A percentile compares a stretch with the other conserved stretches of the same genome.
phyloP scores from a whole-genome alignment of 2,888 invertebrate species.

The Cantharis nigra region DNA sequence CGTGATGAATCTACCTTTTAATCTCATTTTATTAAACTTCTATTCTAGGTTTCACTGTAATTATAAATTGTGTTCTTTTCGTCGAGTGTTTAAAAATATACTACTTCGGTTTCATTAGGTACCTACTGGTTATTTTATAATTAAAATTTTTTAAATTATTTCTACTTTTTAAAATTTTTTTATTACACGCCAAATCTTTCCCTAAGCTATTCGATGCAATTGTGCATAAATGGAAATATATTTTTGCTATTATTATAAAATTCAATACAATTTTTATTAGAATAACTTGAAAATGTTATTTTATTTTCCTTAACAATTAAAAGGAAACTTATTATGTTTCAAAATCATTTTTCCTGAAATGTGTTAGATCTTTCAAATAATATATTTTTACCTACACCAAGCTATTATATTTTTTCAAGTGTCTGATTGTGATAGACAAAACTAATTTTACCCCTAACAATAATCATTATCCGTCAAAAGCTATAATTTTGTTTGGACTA shows the following conservation, averaged over 20 bases:
- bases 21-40: constrained; percentile 37
- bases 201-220: not conserved
- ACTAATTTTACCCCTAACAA: too few species aligned
- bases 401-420: too few species aligned
- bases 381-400: too few species aligned
- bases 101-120: not conserved
- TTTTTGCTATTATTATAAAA: not conserved
- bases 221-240: not conserved
- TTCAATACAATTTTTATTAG: not conserved
- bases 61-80: constrained; percentile 2
- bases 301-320: not conserved
- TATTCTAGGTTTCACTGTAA: constrained; percentile 10
- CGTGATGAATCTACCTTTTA: constrained; percentile 47
- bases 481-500: too few species aligned
- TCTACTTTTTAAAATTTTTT: not conserved
- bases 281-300: not conserved
- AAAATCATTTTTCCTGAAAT: too few species aligned
- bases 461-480: too few species aligned
- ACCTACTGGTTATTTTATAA: not conserved
- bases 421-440: too few species aligned
- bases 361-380: too few species aligned
- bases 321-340: too few species aligned
- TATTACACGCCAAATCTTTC: not conserved
- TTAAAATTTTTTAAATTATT: not conserved
- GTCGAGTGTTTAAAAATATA: not conserved